Percentiles rank a stretch among this genome's conserved stretches.
Conservation (phyloP, 37 sponge, comb jelly and placozoan genomes). For the Dysidea cf. avara region DNA sequence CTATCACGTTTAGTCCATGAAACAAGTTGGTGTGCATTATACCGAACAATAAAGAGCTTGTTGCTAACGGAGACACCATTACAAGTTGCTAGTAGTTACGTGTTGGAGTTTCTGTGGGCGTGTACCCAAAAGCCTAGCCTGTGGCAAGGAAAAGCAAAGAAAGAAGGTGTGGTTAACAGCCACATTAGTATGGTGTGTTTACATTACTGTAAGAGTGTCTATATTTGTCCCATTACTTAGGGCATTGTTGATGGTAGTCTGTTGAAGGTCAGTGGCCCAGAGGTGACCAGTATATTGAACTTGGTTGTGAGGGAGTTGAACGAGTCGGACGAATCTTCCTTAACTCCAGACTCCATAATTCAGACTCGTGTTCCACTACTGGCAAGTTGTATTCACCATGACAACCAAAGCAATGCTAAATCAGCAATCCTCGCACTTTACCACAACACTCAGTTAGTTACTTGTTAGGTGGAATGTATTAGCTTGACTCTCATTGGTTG, state of each 20-base stretch:
- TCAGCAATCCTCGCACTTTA: too few relatives aligned
- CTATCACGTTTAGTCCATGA: constrained; percentile 29
- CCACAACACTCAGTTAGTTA: too few relatives aligned
- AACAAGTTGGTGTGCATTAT: constrained; percentile 13
- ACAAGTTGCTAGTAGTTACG: constrained; percentile 26
- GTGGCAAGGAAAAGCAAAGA: constrained; percentile 73
- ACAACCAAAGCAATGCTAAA: too few relatives aligned
- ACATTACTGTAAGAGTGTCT: neutral
- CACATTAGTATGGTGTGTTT: constrained; percentile 49
- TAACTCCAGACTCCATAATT: neutral
- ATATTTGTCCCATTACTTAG: constrained; percentile 14
- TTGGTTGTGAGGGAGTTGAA: constrained; percentile 42
- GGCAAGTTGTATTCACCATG: neutral
- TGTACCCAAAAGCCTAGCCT: constrained; percentile 67
- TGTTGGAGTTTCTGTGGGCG: constrained; percentile 79
- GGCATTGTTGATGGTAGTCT: constrained; percentile 51
- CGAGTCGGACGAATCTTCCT: neutral
- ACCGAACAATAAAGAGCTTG: neutral
- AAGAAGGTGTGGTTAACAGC: constrained; percentile 70
- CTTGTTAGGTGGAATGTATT: too few relatives aligned
- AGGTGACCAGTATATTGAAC: constrained; percentile 39
- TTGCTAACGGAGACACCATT: constrained; percentile 3
- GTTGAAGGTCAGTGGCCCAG: constrained; percentile 31
- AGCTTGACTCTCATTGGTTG: too few relatives aligned
- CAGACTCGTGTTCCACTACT: neutral